These are phyloP conservation scores for Syrista parreyssii DNA, from an alignment of 2,888 invertebrate species.

Conservation along the genomic window DNA sequence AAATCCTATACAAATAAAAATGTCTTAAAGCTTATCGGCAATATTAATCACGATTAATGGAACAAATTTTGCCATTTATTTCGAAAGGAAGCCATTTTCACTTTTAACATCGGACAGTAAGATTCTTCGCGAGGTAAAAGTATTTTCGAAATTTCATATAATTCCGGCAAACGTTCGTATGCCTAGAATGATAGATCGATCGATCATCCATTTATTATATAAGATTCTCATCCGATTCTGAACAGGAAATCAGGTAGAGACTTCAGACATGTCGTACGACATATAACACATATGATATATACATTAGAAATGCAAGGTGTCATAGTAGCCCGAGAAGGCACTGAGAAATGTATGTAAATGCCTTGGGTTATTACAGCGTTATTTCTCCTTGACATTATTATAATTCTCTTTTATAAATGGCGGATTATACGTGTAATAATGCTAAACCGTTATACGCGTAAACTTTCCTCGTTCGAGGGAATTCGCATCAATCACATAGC, in stretches of 20 bases:
- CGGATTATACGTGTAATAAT: neutral
- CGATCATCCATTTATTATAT: neutral
- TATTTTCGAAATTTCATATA: neutral
- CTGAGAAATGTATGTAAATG: constrained; percentile 26
- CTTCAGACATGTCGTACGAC: neutral
- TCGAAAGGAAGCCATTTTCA: too few species aligned
- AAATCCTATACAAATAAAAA: neutral
- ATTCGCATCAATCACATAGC: neutral
- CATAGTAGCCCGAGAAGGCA: neutral
- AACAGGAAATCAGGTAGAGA: constrained; percentile 40
- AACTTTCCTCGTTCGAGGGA: neutral
- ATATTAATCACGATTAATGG: too few species aligned
- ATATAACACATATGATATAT: neutral
- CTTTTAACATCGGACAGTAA: neutral
- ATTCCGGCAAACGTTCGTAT: neutral
- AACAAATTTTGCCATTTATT: too few species aligned
- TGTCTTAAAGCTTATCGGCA: too few species aligned
- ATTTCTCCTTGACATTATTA: constrained; percentile 42
- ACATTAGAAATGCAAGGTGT: neutral
- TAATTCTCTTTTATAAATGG: neutral
- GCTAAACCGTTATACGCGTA: neutral
- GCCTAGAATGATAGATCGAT: neutral
- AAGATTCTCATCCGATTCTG: constrained; percentile 26
- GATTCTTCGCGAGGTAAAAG: neutral
- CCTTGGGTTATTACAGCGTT: constrained; percentile 28